Conservation (phyloP, 2,113 vertebrate species). For the Sorex araneus region DNA sequence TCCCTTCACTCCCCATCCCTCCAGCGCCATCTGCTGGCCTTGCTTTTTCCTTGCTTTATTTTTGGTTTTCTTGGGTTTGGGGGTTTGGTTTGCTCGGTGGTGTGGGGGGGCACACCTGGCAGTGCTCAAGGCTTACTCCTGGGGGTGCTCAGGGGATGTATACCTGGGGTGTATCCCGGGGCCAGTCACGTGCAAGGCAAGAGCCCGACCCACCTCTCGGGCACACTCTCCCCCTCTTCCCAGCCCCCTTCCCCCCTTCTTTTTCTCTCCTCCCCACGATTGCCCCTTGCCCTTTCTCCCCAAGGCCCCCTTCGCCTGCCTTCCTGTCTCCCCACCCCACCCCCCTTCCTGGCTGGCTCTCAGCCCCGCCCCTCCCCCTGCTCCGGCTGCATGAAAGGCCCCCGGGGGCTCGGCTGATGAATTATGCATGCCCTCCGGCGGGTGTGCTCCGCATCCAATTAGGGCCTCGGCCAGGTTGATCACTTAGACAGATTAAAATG, state of each 20-base stretch:
- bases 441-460: constrained; percentile 78
- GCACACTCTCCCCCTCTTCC: background rate
- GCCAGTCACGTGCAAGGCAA: too few relatives aligned
- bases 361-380: background rate
- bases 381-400: constrained; percentile 70
- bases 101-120: too few relatives aligned
- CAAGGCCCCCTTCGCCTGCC: too few relatives aligned
- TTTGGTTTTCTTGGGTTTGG: too few relatives aligned
- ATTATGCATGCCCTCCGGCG: constrained; percentile 79
- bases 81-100: too few relatives aligned
- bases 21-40: background rate
- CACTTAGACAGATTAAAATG: constrained; percentile 83
- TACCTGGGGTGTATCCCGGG: too few relatives aligned
- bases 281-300: background rate
- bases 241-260: background rate
- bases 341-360: background rate
- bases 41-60: background rate
- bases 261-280: too few relatives aligned
- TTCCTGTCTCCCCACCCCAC: background rate
- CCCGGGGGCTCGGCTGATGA: constrained; percentile 58
- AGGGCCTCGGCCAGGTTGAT: constrained; percentile 73
- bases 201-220: too few relatives aligned
- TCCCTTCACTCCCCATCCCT: background rate
- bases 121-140: too few relatives aligned
- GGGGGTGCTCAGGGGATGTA: too few relatives aligned